phyloP scores from a whole-genome alignment of 2,888 invertebrate genomes.

The Aleiodes leptofemur region DNA sequence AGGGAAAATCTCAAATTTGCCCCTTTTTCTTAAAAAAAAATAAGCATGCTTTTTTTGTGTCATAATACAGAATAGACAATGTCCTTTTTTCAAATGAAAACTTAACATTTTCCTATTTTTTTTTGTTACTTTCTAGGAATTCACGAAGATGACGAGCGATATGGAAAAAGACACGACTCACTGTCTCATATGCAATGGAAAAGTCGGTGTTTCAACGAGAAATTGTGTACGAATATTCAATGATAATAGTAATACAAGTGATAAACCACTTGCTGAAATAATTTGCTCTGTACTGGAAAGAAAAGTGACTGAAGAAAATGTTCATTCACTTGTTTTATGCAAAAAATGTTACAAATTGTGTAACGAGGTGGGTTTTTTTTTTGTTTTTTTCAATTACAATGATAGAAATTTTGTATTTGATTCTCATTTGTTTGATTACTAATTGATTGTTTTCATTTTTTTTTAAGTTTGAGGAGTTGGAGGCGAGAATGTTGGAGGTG shows the following conservation, averaged over 20 bases:
- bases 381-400: slow-evolving; percentile 20
- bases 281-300: slow-evolving; percentile 76
- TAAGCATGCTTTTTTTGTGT: background rate
- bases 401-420: background rate
- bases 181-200: slow-evolving; percentile 81
- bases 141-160: slow-evolving; percentile 68
- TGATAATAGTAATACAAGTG: slow-evolving; percentile 65
- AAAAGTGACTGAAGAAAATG: slow-evolving; percentile 76
- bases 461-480: slow-evolving; percentile 77
- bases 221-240: slow-evolving; percentile 78
- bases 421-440: background rate
- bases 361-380: slow-evolving; percentile 75
- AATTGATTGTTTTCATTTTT: slow-evolving; percentile 26
- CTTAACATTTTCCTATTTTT: slow-evolving; percentile 16
- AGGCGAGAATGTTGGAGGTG: slow-evolving; percentile 76
- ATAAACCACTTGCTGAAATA: slow-evolving; percentile 72
- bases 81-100: background rate
- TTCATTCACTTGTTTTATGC: slow-evolving; percentile 80
- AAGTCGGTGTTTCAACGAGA: slow-evolving; percentile 77
- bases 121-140: slow-evolving; percentile 20
- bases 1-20: background rate
- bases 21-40: background rate
- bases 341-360: slow-evolving; percentile 82
- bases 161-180: slow-evolving; percentile 68
- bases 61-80: background rate